Evolutionary conservation across 64 coral and sea anemone genomes (phyloP), one percentile per base, ranked within the genome.

Genomic region (Orbicella faveolata): DNA sequence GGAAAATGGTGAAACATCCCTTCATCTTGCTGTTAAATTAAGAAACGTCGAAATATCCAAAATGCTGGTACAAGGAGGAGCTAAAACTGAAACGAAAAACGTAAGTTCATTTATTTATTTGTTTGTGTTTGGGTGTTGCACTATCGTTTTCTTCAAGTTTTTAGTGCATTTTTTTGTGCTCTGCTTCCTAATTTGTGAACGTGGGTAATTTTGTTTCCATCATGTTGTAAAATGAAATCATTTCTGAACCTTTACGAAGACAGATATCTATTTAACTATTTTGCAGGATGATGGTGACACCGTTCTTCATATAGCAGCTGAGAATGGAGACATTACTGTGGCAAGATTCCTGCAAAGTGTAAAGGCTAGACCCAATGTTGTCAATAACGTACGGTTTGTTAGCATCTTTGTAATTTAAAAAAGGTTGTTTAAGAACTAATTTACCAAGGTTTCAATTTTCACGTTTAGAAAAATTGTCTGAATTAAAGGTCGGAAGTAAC

Each of bases 71-170:
- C 88, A 93, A 36, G 63, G 76, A 34, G 92, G 92, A 37, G 91
- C 91, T 70, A 92, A 96, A 33, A 80, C 89, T n/a, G 89, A 96
- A 57, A 18, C 73, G n/a, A 88, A 96, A 77, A 93, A 93, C 75
- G 94, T 96, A 87, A 86, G 89, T 85, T 68, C 4, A 2, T 59
- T 59, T 59, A 37, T 68, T 17, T 70, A 44, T 21, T 30, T 39
- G 6, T 75, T 25, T 26, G 25, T 59, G 55, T 59, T 59, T 14
- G 10, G 55, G 11, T 59, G 55, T 59, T 59, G 25, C 44, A 48
- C 0, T 48, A 48, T 48, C 44, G 44, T 48, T 48, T 48, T 48
- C 44, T 48, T 48, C 44, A 48, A 48, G 44, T 48, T 48, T 41
- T 48, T 48, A 48, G 44, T 5, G 44, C 44, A 6, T 48, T 6